Evolutionary conservation across 2,113 vertebrate genomes (phyloP).

Genomic region (Rhizomys pruinosus): DNA sequence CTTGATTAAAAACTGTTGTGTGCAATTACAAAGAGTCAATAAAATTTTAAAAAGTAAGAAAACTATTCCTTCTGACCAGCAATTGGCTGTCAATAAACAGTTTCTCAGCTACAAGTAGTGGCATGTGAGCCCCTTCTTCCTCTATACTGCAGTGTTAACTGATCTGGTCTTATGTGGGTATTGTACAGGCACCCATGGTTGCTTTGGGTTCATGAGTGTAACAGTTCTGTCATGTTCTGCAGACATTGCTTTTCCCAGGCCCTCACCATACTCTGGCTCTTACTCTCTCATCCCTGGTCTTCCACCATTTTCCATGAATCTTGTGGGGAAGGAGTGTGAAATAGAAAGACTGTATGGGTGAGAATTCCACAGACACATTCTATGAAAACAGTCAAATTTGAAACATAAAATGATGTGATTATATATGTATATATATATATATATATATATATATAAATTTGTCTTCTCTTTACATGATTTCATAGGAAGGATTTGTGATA

Average conservation of each 20-base stretch:
- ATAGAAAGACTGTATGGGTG: too few species aligned
- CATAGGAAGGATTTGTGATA: neutral
- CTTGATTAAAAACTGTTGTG: too few species aligned
- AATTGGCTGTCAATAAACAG: neutral
- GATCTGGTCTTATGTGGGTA: neutral
- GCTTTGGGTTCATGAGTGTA: neutral
- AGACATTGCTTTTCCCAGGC: neutral
- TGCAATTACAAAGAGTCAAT: too few species aligned
- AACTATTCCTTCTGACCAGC: neutral
- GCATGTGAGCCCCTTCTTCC: neutral
- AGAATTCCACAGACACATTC: neutral
- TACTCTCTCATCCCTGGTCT: too few species aligned
- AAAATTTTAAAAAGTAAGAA: too few species aligned
- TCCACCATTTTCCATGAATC: neutral
- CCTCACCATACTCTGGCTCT: too few species aligned
- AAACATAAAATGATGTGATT: constrained; percentile 11
- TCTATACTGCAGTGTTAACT: too few species aligned
- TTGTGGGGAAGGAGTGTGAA: neutral
- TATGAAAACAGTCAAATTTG: neutral
- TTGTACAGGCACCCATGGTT: neutral
- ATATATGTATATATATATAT: neutral
- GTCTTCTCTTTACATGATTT: neutral
- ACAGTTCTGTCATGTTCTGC: too few species aligned
- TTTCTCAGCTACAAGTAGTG: too few species aligned
- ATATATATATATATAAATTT: neutral